Conservation (phyloP, 2,797 vertebrate genomes). For the Poliocrania exsul region DNA sequence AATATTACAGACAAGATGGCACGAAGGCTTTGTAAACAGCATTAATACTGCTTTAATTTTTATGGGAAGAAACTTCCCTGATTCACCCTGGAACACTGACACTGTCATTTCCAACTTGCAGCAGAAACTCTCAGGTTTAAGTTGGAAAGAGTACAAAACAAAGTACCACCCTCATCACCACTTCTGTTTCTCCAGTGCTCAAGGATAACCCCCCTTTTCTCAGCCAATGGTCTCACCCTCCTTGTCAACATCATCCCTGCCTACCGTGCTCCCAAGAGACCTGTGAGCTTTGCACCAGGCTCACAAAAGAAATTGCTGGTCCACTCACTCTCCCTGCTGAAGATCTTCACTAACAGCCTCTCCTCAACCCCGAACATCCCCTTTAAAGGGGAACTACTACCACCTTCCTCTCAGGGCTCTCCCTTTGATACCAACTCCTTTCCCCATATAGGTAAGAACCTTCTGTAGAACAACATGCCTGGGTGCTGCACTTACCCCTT, state of each 20-base stretch:
- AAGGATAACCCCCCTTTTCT: background rate
- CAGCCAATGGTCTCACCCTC: accelerated
- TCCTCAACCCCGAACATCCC: background rate
- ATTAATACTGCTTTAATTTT: background rate
- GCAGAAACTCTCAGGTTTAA: background rate
- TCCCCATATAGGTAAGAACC: background rate
- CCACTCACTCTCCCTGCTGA: background rate
- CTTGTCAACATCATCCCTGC: background rate
- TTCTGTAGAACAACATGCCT: accelerated
- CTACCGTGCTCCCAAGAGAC: accelerated
- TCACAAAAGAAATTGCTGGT: background rate
- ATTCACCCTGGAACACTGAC: background rate
- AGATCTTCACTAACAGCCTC: background rate
- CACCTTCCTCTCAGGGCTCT: background rate
- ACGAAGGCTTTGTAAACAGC: background rate
- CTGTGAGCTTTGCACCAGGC: too few species aligned
- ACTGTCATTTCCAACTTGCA: background rate
- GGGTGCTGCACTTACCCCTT: background rate
- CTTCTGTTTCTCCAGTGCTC: background rate
- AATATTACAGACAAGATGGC: background rate
- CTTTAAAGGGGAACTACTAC: background rate
- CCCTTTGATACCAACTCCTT: background rate
- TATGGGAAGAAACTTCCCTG: background rate
- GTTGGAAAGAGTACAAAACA: background rate
- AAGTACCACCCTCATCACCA: background rate